These are phyloP conservation scores for Ptychadena robeensis DNA, from an alignment of 2,797 vertebrate species.

Conservation along the genomic window DNA sequence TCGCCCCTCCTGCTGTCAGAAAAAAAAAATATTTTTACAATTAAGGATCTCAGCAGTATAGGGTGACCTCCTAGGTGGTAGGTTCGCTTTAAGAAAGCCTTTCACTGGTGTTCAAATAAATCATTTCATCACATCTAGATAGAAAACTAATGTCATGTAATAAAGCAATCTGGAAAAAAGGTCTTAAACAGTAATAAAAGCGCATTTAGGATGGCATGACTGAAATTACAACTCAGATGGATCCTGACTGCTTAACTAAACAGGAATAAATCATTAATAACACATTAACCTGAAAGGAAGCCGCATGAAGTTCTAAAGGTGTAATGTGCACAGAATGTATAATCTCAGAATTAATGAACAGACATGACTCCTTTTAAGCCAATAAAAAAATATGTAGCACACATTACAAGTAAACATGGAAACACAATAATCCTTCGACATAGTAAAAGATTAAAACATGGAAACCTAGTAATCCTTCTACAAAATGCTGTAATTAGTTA, in stretches of 20 bases:
- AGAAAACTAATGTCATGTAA: not conserved
- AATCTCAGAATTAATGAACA: not conserved
- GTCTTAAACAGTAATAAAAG: no score
- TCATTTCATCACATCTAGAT: not conserved
- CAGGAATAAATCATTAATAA: not conserved
- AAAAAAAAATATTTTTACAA: no score
- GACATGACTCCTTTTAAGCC: not conserved
- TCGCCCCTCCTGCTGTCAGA: no score
- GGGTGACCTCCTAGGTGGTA: no score
- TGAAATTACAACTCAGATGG: no score
- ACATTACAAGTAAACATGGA: not conserved
- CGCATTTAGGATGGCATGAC: no score
- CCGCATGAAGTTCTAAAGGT: not conserved
- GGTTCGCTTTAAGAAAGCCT: not conserved
- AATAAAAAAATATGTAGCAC: not conserved
- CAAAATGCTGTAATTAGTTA: not conserved
- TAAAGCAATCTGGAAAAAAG: no score
- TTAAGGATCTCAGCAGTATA: no score
- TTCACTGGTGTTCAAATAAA: no score
- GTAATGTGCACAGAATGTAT: not conserved
- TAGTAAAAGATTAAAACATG: no score
- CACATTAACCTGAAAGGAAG: not conserved
- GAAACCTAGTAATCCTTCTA: not conserved
- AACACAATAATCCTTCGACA: not conserved
- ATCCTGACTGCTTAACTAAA: not conserved